Conservation (phyloP, 1,140 invertebrate genomes). For the Aphis gossypii region DNA sequence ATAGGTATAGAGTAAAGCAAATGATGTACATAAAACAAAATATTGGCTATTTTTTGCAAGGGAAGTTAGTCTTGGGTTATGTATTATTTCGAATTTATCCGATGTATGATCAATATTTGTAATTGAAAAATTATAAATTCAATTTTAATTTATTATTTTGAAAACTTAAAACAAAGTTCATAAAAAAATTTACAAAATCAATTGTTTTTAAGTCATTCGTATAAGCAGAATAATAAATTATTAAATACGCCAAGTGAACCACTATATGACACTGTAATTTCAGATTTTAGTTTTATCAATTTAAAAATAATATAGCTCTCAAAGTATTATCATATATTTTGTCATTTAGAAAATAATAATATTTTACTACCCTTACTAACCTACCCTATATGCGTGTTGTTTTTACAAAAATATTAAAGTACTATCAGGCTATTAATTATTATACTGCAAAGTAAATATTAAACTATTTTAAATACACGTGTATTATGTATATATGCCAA, state of each 20-base stretch:
- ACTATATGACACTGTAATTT: not conserved
- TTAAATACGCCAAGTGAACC: too few species aligned
- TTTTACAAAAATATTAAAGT: not conserved
- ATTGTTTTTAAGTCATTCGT: too few species aligned
- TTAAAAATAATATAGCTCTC: not conserved
- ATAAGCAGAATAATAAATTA: too few species aligned
- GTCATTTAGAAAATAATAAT: not conserved
- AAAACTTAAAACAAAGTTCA: too few species aligned
- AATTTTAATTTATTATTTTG: not conserved
- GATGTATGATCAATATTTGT: not conserved
- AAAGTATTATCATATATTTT: not conserved
- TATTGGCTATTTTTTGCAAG: not conserved
- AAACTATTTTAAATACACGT: not conserved
- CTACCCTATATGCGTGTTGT: not conserved
- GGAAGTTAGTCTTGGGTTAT: not conserved
- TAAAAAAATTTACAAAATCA: too few species aligned
- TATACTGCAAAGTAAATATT: not conserved
- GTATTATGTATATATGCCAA: not conserved
- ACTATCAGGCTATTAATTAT: not conserved
- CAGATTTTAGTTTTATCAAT: not conserved
- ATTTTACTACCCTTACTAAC: not conserved
- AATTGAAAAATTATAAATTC: not conserved
- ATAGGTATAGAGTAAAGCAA: not conserved
- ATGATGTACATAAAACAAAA: not conserved
- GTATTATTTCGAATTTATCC: not conserved